Evolutionary conservation across 2,888 invertebrate genomes (phyloP).

Genomic region (Esperia sulphurella): DNA sequence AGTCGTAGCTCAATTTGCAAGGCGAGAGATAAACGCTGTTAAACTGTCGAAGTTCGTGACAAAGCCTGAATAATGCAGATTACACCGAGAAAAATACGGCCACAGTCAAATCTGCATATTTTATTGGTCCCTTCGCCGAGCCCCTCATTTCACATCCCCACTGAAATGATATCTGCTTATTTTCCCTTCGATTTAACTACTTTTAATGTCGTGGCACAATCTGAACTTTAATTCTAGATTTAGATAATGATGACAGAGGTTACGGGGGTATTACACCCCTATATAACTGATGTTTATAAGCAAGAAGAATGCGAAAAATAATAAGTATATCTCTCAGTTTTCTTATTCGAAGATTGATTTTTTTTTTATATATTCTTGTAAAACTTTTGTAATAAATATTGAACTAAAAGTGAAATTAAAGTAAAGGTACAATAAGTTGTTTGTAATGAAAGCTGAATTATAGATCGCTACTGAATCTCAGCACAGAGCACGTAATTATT

Average conservation of each 20-base stretch:
- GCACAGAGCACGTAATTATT: constrained; percentile 37
- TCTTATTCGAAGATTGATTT: too few species aligned
- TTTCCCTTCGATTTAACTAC: constrained; percentile 17
- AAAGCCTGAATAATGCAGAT: constrained; percentile 80
- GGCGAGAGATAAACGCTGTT: constrained; percentile 79
- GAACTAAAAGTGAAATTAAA: too few species aligned
- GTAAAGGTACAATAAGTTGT: too few species aligned
- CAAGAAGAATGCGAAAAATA: too few species aligned
- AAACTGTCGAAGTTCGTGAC: constrained; percentile 80
- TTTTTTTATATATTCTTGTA: too few species aligned
- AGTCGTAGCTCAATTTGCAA: constrained; percentile 80
- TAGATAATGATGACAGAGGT: too few species aligned
- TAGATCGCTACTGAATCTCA: not conserved
- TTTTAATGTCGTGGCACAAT: constrained; percentile 15
- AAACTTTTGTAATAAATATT: too few species aligned
- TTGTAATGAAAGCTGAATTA: too few species aligned
- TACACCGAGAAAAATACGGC: constrained; percentile 78
- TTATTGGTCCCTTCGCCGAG: constrained; percentile 73
- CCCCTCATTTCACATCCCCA: constrained; percentile 49
- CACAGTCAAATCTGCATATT: constrained; percentile 78
- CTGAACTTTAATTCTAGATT: constrained; percentile 9
- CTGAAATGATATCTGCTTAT: constrained; percentile 41
- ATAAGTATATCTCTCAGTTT: too few species aligned
- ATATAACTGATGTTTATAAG: too few species aligned
- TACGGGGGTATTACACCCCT: too few species aligned